Base-by-base conservation (phyloP, 1,140 invertebrate genomes). In the Diachasmimorpha longicaudata region DNA sequence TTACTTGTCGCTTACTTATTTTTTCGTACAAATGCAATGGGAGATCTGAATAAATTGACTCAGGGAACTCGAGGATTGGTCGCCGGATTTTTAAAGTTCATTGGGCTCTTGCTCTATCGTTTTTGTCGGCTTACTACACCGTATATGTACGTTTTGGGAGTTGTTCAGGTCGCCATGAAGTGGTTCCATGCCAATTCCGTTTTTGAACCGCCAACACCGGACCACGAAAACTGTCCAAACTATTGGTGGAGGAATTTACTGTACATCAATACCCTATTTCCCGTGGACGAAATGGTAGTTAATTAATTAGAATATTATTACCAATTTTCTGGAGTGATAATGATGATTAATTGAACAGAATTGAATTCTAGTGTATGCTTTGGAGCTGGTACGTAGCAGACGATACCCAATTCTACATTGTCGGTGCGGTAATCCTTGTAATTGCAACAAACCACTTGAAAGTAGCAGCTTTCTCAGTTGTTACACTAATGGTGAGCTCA, bases 301-400 rank as follows among this genome's bases (percentile, higher is more conserved):
- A 31, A 70, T 0, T 39, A 23, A 4, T n/a, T 68, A 5, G n/a
- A 66, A 70, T 9, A 0, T 21, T 46, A 67, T 71, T 71, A 42
- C 46, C 68, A 66, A 70, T 74, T 68, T 52, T 67, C n/a, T n/a
- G n/a, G n/a, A n/a, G n/a, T n/a, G n/a, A n/a, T n/a, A n/a, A n/a
- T 70, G 8, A 25, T 69, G 0, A 75, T 48, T 74, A 66, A 70
- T 79, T 39, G 16, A 14, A 25, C 78, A 2, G 31, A 31, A 31
- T 80, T 37, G 82, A 82, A 77, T 72, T 79, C 91, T 86, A 96
- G 95, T 96, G 95, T 81, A 96, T 96, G 94, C 82, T 95, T 25
- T 96, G 95, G 95, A 96, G 94, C 89, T 96, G 95, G 95, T 96
- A 96, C 81, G 85, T 96, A n/a, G 94, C 95, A 0, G 94, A 96